phyloP scores from a whole-genome alignment of 2,888 invertebrate species.

The Macrosoma leucophasiata region DNA sequence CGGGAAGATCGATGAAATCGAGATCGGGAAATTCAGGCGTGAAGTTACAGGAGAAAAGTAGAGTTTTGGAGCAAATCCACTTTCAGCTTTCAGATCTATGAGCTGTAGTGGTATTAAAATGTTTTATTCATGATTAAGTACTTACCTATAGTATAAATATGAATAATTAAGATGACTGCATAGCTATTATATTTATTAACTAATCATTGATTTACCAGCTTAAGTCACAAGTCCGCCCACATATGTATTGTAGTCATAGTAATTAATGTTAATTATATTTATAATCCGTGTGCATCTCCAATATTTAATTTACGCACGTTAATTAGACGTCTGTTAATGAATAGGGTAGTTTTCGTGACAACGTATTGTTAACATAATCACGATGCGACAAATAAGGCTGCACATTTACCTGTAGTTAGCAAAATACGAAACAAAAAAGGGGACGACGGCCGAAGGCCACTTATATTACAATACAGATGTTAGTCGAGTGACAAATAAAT shows the following conservation, averaged over 20 bases:
- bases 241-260: too few species aligned
- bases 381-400: constrained; percentile 18
- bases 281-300: neutral
- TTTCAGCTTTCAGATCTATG: too few species aligned
- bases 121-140: too few species aligned
- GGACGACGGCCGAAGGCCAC: constrained; percentile 13
- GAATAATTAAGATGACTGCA: too few species aligned
- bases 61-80: too few species aligned
- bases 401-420: constrained; percentile 15
- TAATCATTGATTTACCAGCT: neutral
- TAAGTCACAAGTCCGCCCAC: neutral
- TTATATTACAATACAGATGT: too few species aligned
- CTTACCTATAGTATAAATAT: too few species aligned
- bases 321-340: constrained; percentile 32
- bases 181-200: neutral
- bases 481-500: too few species aligned
- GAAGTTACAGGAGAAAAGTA: too few species aligned
- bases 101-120: too few species aligned
- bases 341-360: constrained; percentile 31
- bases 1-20: too few species aligned
- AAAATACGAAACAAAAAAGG: constrained; percentile 18
- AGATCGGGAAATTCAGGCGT: too few species aligned
- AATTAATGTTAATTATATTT: neutral
- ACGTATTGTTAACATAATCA: constrained; percentile 31
- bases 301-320: constrained; percentile 9